Evolutionary conservation across 1,140 invertebrate species (phyloP), one percentile per base, ranked within the genome.

Genomic region (Drosophila pseudoobscura): DNA sequence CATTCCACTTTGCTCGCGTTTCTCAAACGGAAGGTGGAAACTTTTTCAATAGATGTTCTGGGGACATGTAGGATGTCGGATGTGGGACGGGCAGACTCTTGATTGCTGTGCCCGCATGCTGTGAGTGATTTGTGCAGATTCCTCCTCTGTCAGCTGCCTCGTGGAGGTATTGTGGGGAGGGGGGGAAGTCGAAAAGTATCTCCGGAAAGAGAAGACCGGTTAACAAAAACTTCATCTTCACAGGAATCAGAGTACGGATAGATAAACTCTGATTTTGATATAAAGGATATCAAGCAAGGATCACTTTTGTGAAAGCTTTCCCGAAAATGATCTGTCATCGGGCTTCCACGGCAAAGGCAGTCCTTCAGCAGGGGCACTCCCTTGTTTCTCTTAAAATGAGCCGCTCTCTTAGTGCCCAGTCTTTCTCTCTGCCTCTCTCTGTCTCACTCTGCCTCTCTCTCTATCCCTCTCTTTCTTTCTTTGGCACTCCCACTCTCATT

Each of bases 11-110:
- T 9, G 4, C 5, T 39, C 9, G 8, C 35, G 46, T 62, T 50
- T 29, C 46, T 35, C 47, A 51, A 68, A 58, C 58, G 57, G 51
- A 75, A 62, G 62, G 65, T 56, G 55, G 54, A 66, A 80, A 80
- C 75, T 85, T 85, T 64, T 66, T 70, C 80, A 70, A 85, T 80
- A 70, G 73, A 51, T 69, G 70, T 65, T 58, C 51, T 47, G 51
- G 58, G 74, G 59, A 87, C 74, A 60, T 85, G 73, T 17, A 66
- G 78, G 75, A 87, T 82, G 62, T 87, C 1, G 20, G 20, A 60
- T 85, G 73, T 17, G 63, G 78, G 75, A 87, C 78, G 62, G 87
- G 74, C 62, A 62, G 59, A 66, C 60, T 58, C 45, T 60, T 66
- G 80, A 85, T 74, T 85, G 80, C 77, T 35, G 22, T 17, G 45